phyloP scores from a whole-genome alignment of 2,888 invertebrate genomes.

The Synanthedon andrenaeformis region DNA sequence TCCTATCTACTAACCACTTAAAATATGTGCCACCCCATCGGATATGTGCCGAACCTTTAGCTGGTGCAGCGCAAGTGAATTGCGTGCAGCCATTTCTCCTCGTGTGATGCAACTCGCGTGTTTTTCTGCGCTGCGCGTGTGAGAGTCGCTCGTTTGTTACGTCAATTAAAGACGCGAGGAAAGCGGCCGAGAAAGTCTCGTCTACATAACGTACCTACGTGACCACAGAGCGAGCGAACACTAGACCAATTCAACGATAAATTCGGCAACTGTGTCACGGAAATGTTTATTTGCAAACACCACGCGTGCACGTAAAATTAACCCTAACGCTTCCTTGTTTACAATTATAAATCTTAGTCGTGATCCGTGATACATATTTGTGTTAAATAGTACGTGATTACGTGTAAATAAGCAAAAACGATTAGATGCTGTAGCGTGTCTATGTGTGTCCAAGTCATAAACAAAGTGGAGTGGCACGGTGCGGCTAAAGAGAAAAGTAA shows the following conservation, averaged over 20 bases:
- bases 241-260: slow-evolving; percentile 18
- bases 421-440: too few relatives aligned
- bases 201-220: slow-evolving; percentile 41
- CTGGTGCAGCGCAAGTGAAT: slow-evolving; percentile 53
- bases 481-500: slow-evolving; percentile 60
- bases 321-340: too few relatives aligned
- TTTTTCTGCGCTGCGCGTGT: slow-evolving; percentile 58
- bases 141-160: slow-evolving; percentile 62
- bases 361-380: too few relatives aligned
- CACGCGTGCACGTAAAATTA: not conserved
- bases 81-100: slow-evolving; percentile 65
- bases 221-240: slow-evolving; percentile 26
- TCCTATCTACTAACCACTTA: too few relatives aligned
- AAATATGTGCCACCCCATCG: too few relatives aligned
- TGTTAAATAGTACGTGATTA: too few relatives aligned
- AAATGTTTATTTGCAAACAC: slow-evolving; percentile 60
- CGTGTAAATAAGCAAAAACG: too few relatives aligned
- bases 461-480: slow-evolving; percentile 11
- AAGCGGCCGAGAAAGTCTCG: slow-evolving; percentile 63
- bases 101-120: slow-evolving; percentile 60
- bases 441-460: too few relatives aligned
- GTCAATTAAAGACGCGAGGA: slow-evolving; percentile 63
- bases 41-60: slow-evolving; percentile 19
- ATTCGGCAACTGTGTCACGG: slow-evolving; percentile 48
- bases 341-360: too few relatives aligned